Base-by-base conservation (phyloP, 2,797 vertebrate genomes). In the Sebastes minor region DNA sequence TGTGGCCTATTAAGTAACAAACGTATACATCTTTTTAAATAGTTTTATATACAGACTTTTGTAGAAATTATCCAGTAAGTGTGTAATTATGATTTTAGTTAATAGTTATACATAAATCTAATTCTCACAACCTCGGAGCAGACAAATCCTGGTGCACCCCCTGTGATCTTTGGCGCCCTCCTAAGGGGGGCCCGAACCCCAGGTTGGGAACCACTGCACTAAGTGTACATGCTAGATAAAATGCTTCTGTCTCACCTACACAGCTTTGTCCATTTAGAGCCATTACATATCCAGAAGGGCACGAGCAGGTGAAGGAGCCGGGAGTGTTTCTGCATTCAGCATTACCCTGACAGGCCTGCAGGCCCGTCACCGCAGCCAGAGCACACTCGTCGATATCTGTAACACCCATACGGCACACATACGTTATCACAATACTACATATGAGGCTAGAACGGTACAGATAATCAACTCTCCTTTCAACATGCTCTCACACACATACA, bases 321-420 rank as follows among this genome's bases (percentile, higher is more conserved):
- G 71, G 84, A 13, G 89, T 95, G 94, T 97, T 96, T 53, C 53
- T 91, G 89, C 96, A 97, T 60, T 88, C 74, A 1, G 92, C 92
- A 1, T 85, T 74, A 2, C 80, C 83, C 5, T 69, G 90, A 81
- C 96, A 96, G 11, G 95, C 96, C 87, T 93, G 94, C 55, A 96
- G 93, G 23, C 95, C 94, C 0, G 94, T 95, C 63, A 94, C 91
- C 23, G 89, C 91, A 13, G 96, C 95, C 89, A 96, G 84, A 32
- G 85, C 86, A 68, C 96, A 97, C 86, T 97, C 96, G 2, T 97
- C 96, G 74, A 96, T 64, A 64, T 97, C 96, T 96, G 81, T 12
- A 25, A 81, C 68, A 71, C 3, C 53, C 53, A 71, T 4, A 56
- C 59, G 8, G 9, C 35, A 76, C 46, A 80, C 23, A 32, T 63